Percentiles rank a stretch among this genome's conserved stretches.
Evolutionary conservation across 2,797 vertebrate species (phyloP).

Genomic region (Sarcophilus harrisii): DNA sequence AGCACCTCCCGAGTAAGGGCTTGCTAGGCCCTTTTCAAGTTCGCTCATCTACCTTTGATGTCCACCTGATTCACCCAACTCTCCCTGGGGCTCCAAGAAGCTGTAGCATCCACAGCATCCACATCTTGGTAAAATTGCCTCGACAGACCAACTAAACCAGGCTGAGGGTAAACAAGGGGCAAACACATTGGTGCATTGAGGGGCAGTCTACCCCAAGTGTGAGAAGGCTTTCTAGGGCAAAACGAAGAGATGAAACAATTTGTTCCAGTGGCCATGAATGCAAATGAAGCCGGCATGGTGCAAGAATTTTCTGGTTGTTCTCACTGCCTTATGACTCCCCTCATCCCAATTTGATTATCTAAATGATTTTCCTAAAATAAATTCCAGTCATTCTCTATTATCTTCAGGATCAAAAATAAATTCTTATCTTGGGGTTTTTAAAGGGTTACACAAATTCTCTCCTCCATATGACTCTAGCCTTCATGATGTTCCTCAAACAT

Average conservation of each 20-base stretch:
- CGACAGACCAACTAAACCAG: neutral
- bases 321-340: neutral
- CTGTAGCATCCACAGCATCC: neutral
- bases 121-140: neutral
- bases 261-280: neutral
- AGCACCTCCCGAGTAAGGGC: neutral
- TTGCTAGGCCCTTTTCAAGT: neutral
- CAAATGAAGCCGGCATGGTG: neutral
- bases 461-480: neutral
- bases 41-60: neutral
- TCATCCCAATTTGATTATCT: neutral
- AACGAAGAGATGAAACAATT: neutral
- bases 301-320: neutral
- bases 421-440: neutral
- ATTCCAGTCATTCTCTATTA: neutral
- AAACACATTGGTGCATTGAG: neutral
- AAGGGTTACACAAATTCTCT: neutral
- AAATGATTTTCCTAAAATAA: neutral
- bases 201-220: neutral
- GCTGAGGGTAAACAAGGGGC: neutral
- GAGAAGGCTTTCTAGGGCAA: neutral
- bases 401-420: neutral
- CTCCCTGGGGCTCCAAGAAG: neutral
- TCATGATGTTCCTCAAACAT: neutral
- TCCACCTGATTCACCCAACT: neutral